Evolutionary conservation across 2,113 vertebrate species (phyloP).

Genomic region (Rhinopomastus cyanomelas): DNA sequence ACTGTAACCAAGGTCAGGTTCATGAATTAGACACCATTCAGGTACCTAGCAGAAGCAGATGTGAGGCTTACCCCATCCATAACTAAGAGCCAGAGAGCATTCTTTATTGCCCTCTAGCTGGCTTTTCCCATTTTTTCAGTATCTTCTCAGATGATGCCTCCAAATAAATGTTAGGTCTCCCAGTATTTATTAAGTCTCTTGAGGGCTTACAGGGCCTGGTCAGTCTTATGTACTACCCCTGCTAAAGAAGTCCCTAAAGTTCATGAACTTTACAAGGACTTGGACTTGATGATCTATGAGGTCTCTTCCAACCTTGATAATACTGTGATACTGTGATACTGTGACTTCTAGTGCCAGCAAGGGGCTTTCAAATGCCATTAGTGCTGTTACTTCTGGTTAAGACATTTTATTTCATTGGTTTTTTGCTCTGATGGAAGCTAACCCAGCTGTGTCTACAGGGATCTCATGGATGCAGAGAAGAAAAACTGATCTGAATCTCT

Average conservation of each 20-base stretch:
- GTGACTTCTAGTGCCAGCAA: neutral
- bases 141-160: neutral
- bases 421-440: neutral
- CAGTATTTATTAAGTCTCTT: accelerated
- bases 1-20: accelerated
- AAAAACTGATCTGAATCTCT: neutral
- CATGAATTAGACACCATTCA: accelerated
- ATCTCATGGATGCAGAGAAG: neutral
- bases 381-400: neutral
- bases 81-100: neutral
- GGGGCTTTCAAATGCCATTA: neutral
- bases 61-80: neutral
- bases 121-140: neutral
- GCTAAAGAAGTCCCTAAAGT: neutral
- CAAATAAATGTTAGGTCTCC: neutral
- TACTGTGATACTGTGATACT: too few species aligned
- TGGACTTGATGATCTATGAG: too few species aligned
- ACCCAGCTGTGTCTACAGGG: neutral
- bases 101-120: neutral
- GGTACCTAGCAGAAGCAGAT: neutral
- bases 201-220: neutral
- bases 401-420: neutral
- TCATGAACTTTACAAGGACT: neutral
- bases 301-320: too few species aligned
- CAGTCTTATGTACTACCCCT: neutral